Evolutionary conservation across 2,113 vertebrate species (phyloP), one percentile per base, ranked within the genome.

Genomic region (Leucopsar rothschildi): DNA sequence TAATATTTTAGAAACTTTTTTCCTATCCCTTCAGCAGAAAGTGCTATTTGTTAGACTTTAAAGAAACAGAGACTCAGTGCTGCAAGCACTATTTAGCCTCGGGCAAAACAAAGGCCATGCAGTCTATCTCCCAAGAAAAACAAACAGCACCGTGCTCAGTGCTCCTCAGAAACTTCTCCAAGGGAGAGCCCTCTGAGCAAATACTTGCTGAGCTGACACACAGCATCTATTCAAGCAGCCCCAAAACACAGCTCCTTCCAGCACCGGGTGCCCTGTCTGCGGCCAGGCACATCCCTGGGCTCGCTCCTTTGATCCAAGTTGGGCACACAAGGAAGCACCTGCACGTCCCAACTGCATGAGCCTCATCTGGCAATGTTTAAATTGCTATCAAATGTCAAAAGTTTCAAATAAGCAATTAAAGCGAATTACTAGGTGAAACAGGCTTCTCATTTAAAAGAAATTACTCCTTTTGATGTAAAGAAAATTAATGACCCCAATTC

Each of bases 401-500:
- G 88, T 95, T 95, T 86, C 86, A 88, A 93, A 93, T 93, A 64
- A 94, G 95, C 94, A 97, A 95, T 96, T 96, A 97, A 93, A 95
- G 72, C 35, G 18, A 92, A 96, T 93, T 92, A 83, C 94, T 93
- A 90, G 85, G 93, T 95, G 93, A 95, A 96, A 80, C 85, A 90
- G 92, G 69, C 80, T 96, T 93, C 96, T 88, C 88, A 86, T 97
- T 92, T 94, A 92, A 96, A 93, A 96, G 93, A 96, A 90, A 84
- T 12, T 2, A 89, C 94, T 94, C 81, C 93, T 92, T 97, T 96
- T 96, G 90, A 97, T 96, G 96, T 95, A 69, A 88, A 86, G 94
- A 96, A 97, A 97, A 97, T 96, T 94, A 96, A 94, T 92, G 94
- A 93, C 92, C 93, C 93, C 88, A 78, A 86, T 93, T 96, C 86